phyloP scores from a whole-genome alignment of 2,113 vertebrate genomes.

The Myotis brandtii region DNA sequence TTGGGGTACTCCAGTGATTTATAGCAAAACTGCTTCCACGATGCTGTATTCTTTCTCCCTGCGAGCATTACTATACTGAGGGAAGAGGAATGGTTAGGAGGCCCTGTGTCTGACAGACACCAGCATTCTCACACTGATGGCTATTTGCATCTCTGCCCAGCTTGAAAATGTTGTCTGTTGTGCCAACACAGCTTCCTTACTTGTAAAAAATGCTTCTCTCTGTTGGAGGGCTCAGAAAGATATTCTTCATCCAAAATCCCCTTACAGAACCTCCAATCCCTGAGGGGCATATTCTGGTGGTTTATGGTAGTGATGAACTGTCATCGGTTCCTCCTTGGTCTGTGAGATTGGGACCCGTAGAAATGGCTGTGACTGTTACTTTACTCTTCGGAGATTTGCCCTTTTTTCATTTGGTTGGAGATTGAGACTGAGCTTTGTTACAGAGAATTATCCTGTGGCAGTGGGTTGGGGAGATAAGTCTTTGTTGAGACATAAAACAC shows the following conservation, averaged over 20 bases:
- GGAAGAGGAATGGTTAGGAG: constrained; percentile 12
- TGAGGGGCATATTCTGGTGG: constrained; percentile 48
- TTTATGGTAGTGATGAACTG: constrained; percentile 56
- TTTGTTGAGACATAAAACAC: constrained; percentile 77
- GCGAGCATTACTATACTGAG: neutral
- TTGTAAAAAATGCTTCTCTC: constrained; percentile 81
- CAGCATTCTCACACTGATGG: constrained; percentile 55
- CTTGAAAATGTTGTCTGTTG: constrained; percentile 82
- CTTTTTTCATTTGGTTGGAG: constrained; percentile 68
- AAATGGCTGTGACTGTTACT: constrained; percentile 73
- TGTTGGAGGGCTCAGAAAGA: constrained; percentile 80
- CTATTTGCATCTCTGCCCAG: constrained; percentile 79
- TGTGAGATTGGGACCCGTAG: constrained; percentile 55
- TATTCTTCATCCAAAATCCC: constrained; percentile 75
- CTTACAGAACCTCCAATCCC: constrained; percentile 70
- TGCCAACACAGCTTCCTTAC: constrained; percentile 80
- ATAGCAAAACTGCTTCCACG: neutral
- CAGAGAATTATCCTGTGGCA: constrained; percentile 75
- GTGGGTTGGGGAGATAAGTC: constrained; percentile 77
- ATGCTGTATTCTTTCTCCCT: neutral
- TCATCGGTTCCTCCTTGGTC: constrained; percentile 38
- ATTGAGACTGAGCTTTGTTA: constrained; percentile 77
- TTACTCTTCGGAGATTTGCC: constrained; percentile 74
- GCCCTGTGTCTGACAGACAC: constrained; percentile 24
- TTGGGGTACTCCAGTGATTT: constrained; percentile 4